Base-by-base conservation (phyloP, 64 coral and sea anemone genomes). In the Astreopora myriophthalma region DNA sequence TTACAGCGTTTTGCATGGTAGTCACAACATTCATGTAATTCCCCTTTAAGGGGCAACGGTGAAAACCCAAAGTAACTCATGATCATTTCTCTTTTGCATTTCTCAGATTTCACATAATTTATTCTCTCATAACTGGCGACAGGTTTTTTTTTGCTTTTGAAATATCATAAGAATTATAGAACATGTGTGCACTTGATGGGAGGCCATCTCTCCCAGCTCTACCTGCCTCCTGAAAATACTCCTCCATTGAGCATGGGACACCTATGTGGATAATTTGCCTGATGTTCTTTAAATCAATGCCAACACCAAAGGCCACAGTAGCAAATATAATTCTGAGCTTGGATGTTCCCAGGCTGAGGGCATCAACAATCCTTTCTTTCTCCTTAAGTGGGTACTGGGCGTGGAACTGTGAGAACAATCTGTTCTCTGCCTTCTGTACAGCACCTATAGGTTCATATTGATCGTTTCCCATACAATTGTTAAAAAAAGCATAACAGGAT, bases 71-170 rank as follows among this genome's bases (percentile, higher is more conserved):
- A 83, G 77, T 81, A 6, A 46, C 42, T 25, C 77, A 81, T 62
- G 31, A 83, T 83, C 51, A 83, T 62, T 62, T 83, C 79, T 83
- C 79, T 83, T 62, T 62, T 83, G 79, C 31, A 52, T 83, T 83
- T 83, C 3, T 83, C 51, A 62, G 30, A 29, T 62, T 83, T 27
- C 31, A 83, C 51, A 83, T 83, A n/a, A n/a, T n/a, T n/a, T n/a
- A 83, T 19, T 83, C 79, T 83, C 25, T 61, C 79, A 83, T 83
- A 10, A 62, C 51, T n/a, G n/a, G n/a, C n/a, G n/a, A n/a, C n/a
- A n/a, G n/a, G n/a, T n/a, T n/a, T n/a, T n/a, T n/a, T n/a, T n/a
- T 62, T 11, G 79, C 79, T 60, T 83, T 83, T 61, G 79, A 83
- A 83, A 83, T 34, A 62, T 83, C 79, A n/a, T n/a, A 83, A 57